Conservation (phyloP, 2,888 invertebrate genomes). For the Microchrysa polita region DNA sequence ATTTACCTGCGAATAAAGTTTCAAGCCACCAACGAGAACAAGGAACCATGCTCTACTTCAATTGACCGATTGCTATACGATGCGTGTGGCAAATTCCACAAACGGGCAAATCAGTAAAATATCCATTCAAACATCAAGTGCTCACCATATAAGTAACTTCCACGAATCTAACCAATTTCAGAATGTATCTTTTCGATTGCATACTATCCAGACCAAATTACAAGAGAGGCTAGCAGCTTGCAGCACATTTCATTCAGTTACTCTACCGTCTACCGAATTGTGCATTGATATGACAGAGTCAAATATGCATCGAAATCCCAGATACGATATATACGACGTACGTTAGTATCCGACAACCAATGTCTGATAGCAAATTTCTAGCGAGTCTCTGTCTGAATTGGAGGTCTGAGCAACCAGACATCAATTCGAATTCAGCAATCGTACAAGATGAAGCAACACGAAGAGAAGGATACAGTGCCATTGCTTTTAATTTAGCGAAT, state of each 20-base stretch:
- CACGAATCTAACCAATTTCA: slow-evolving; percentile 37
- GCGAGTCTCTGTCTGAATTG: background rate
- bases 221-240: background rate
- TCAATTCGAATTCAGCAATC: background rate
- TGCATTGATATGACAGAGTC: background rate
- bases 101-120: slow-evolving; percentile 34
- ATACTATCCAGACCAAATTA: background rate
- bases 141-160: slow-evolving; percentile 30
- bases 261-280: background rate
- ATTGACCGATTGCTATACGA: slow-evolving; percentile 33
- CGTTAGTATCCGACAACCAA: background rate
- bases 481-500: slow-evolving; percentile 43
- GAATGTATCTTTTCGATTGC: slow-evolving; percentile 13
- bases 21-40: background rate
- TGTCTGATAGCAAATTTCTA: slow-evolving; percentile 16
- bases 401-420: too few relatives aligned
- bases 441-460: background rate
- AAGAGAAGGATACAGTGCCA: background rate
- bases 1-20: background rate
- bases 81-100: slow-evolving; percentile 41
- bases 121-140: slow-evolving; percentile 37
- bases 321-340: background rate
- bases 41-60: background rate
- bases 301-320: slow-evolving; percentile 1
- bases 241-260: too few relatives aligned